Evolutionary conservation across 2,113 vertebrate species (phyloP).

Genomic region (Ondatra zibethicus): DNA sequence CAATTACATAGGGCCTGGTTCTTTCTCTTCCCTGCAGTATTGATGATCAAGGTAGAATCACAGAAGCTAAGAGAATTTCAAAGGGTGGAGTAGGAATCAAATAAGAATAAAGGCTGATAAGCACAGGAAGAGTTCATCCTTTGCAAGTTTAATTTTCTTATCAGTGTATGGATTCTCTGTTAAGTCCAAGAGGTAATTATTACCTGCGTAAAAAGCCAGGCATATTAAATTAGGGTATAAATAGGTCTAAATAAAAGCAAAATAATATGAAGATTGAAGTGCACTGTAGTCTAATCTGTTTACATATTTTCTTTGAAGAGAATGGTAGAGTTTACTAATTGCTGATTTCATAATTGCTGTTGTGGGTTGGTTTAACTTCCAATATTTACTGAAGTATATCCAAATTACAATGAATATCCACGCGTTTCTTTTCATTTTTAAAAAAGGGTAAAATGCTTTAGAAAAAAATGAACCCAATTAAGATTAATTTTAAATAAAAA

Average conservation of each 20-base stretch:
- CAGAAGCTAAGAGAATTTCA: neutral
- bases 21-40: neutral
- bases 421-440: slow-evolving; percentile 42
- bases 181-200: slow-evolving; percentile 49
- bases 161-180: neutral
- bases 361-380: slow-evolving; percentile 56
- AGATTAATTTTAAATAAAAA: slow-evolving; percentile 66
- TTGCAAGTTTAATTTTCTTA: slow-evolving; percentile 1
- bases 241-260: slow-evolving; percentile 3
- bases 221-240: neutral
- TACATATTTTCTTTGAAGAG: slow-evolving; percentile 59
- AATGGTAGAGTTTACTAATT: slow-evolving; percentile 65
- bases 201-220: neutral
- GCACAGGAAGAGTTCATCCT: neutral
- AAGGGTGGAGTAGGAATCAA: neutral
- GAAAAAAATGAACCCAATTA: slow-evolving; percentile 61
- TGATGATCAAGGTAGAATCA: neutral
- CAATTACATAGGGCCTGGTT: neutral
- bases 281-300: slow-evolving; percentile 44
- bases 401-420: slow-evolving; percentile 53
- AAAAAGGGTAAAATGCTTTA: slow-evolving; percentile 48
- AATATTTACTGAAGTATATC: slow-evolving; percentile 68
- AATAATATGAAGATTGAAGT: neutral
- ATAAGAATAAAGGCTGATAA: slow-evolving; percentile 17
- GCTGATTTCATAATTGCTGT: slow-evolving; percentile 63